phyloP scores from a whole-genome alignment of 2,113 vertebrate genomes.

The Clinocottus analis region DNA sequence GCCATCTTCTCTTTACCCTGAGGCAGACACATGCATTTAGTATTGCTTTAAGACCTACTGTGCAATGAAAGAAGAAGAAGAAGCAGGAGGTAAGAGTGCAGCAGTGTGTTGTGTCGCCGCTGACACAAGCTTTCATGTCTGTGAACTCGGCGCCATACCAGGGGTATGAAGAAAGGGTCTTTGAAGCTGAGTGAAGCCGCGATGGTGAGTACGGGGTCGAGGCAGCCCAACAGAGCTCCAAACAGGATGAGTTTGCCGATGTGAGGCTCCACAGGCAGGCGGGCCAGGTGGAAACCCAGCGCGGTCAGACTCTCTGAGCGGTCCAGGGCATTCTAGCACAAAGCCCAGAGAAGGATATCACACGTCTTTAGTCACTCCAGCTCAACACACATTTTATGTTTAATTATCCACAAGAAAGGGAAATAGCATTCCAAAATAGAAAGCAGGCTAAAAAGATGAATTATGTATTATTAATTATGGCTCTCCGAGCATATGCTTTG shows the following conservation, averaged over 20 bases:
- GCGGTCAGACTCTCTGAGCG: conserved; percentile 92
- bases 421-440: neutral
- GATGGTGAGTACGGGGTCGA: conserved; percentile 95
- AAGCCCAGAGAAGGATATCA: conserved; percentile 7
- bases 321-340: conserved; percentile 92
- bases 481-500: neutral
- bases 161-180: conserved; percentile 97
- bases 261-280: conserved; percentile 95
- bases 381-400: neutral
- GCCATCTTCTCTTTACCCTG: conserved; percentile 98
- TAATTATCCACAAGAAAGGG: neutral
- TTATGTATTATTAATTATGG: neutral
- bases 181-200: conserved; percentile 99
- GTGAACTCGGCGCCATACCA: conserved; percentile 83
- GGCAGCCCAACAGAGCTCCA: conserved; percentile 93
- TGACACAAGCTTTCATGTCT: conserved; percentile 36
- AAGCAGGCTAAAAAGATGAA: neutral
- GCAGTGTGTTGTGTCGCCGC: neutral
- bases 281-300: conserved; percentile 93
- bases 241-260: conserved; percentile 99
- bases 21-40: neutral
- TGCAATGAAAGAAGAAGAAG: neutral
- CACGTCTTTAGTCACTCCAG: neutral
- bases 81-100: neutral
- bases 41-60: neutral